Evolutionary conservation across 2,797 vertebrate genomes (phyloP).

Genomic region (Characodon lateralis): DNA sequence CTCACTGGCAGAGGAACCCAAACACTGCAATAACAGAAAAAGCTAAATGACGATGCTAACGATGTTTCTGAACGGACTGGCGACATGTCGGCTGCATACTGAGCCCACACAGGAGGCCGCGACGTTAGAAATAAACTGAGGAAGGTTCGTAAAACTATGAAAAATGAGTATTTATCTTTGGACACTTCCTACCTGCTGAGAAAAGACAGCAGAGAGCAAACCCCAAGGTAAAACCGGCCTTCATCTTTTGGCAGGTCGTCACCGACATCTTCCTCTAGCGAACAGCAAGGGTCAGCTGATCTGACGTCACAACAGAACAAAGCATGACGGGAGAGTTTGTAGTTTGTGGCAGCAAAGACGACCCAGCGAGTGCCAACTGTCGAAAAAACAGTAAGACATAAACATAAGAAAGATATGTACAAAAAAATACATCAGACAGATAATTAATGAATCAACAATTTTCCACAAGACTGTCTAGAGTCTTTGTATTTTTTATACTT

Average conservation of each 20-base stretch:
- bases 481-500: neutral
- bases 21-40: neutral
- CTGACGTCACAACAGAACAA: neutral
- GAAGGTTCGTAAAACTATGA: neutral
- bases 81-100: neutral
- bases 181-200: slow-evolving; percentile 53
- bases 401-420: neutral
- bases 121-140: accelerated
- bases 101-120: neutral
- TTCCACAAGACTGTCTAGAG: neutral
- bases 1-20: accelerated
- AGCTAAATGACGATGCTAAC: slow-evolving; percentile 25
- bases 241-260: slow-evolving; percentile 57
- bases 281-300: slow-evolving; percentile 67
- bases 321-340: slow-evolving; percentile 9
- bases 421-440: too few species aligned
- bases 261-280: slow-evolving; percentile 64
- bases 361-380: neutral
- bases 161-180: accelerated
- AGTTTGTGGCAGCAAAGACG: neutral
- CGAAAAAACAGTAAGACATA: neutral
- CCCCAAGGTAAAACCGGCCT: slow-evolving; percentile 40
- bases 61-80: slow-evolving; percentile 3
- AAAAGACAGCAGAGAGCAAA: slow-evolving; percentile 36
- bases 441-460: too few species aligned